Evolutionary conservation across 2,113 vertebrate genomes (phyloP).

Genomic region (Mirounga angustirostris): DNA sequence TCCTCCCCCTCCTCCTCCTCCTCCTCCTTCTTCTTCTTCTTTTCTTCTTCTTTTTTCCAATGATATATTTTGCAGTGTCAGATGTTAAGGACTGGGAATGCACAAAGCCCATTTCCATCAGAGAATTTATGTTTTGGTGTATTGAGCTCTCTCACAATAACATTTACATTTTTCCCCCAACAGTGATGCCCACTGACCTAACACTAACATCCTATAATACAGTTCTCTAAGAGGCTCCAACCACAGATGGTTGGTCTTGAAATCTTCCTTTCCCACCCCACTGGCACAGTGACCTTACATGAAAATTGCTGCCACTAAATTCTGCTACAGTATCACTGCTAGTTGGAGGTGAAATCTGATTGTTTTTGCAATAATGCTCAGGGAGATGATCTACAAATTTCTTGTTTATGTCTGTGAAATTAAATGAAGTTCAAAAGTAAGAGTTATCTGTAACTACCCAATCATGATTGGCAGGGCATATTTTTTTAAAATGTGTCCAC

Average conservation of each 20-base stretch:
- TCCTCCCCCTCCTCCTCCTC: not conserved
- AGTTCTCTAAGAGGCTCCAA: not conserved
- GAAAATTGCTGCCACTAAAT: not conserved
- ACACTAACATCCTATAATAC: not conserved
- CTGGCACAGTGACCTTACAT: not conserved
- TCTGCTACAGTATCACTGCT: not conserved
- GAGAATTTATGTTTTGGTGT: not conserved
- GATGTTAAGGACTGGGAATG: not conserved
- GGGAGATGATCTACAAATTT: not conserved
- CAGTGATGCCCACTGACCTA: not conserved
- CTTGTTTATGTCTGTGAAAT: not conserved
- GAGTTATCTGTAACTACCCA: not conserved
- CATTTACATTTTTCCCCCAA: not conserved
- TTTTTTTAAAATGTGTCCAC: not conserved
- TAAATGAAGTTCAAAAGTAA: conserved; percentile 13
- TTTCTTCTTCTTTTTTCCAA: not conserved
- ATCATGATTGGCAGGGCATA: not conserved
- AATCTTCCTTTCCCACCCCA: not conserved
- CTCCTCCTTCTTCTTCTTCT: not conserved
- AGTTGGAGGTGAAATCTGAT: not conserved
- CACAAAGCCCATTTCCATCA: not conserved
- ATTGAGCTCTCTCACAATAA: not conserved
- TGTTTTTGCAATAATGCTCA: not conserved
- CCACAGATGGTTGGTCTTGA: not conserved
- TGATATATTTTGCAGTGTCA: not conserved